Evolutionary conservation across 2,797 vertebrate genomes (phyloP).

Genomic region (Chiloscyllium punctatum): DNA sequence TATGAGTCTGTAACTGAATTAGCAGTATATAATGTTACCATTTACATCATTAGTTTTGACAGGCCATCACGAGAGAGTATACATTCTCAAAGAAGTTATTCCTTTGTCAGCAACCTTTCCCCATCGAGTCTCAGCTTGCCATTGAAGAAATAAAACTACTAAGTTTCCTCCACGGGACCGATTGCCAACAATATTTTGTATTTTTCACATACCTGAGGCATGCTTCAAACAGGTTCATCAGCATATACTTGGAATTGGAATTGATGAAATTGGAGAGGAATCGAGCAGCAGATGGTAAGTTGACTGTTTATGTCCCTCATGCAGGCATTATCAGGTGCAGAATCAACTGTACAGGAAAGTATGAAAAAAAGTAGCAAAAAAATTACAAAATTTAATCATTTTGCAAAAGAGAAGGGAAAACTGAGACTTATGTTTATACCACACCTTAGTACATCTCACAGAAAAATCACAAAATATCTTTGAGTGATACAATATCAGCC

Average conservation of each 20-base stretch:
- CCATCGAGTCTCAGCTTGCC: conserved; percentile 25
- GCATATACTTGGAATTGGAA: background rate
- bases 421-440: background rate
- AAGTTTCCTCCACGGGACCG: background rate
- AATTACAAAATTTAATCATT: background rate
- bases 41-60: conserved; percentile 32
- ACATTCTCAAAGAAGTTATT: background rate
- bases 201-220: conserved; percentile 5
- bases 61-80: background rate
- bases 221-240: conserved; percentile 33
- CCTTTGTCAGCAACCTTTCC: background rate
- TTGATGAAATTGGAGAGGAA: conserved; percentile 29
- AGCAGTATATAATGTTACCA: background rate
- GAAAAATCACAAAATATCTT: too few relatives aligned
- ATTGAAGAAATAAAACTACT: background rate
- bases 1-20: too few relatives aligned
- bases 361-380: background rate
- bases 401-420: background rate
- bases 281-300: conserved; percentile 26
- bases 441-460: background rate
- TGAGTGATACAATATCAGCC: too few relatives aligned
- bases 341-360: background rate
- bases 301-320: background rate
- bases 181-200: conserved; percentile 9
- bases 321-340: conserved; percentile 22